Conservation (phyloP, 2,113 vertebrate species). For the Chunga burmeisteri region DNA sequence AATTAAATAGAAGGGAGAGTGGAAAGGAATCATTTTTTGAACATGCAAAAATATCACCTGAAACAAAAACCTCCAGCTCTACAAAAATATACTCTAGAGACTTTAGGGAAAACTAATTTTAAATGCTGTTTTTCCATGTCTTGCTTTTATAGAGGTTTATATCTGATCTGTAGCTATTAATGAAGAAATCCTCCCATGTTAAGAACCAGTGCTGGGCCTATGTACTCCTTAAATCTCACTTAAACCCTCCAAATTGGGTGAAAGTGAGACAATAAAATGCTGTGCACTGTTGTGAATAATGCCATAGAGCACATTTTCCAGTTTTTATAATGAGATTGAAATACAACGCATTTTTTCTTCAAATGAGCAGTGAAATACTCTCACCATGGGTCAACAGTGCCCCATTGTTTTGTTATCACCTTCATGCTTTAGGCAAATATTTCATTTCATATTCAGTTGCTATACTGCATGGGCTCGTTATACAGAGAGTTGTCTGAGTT, state of each 20-base stretch:
- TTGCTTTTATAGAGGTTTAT: background rate
- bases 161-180: background rate
- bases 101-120: background rate
- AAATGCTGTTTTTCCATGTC: background rate
- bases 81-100: background rate
- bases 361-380: background rate
- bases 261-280: background rate
- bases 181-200: background rate
- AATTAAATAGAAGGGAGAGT: background rate
- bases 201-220: background rate
- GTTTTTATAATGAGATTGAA: background rate
- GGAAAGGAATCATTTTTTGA: background rate
- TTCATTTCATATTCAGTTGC: conserved; percentile 31
- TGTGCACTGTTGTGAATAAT: background rate
- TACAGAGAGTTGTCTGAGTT: conserved; percentile 52
- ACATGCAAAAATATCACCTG: background rate
- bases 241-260: background rate
- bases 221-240: background rate
- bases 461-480: background rate
- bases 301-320: background rate
- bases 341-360: background rate
- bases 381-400: conserved; percentile 4
- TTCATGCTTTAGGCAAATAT: conserved; percentile 24
- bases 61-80: conserved; percentile 5
- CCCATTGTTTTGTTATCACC: conserved; percentile 4